These are phyloP conservation scores for Ciconia nigra DNA, from an alignment of 2,797 vertebrate genomes.

Conservation along the genomic window DNA sequence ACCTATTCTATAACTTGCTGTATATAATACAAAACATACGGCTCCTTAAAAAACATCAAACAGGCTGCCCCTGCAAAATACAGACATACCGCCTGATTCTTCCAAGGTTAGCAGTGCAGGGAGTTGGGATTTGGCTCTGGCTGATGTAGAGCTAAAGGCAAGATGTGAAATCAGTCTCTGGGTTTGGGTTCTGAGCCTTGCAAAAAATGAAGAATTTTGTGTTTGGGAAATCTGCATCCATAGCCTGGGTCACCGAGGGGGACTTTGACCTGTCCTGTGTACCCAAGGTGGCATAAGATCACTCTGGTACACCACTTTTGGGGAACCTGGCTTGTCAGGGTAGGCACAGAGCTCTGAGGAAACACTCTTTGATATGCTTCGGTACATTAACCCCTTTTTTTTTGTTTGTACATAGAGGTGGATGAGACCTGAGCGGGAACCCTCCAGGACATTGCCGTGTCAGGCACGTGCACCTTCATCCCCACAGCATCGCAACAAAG, in stretches of 20 bases:
- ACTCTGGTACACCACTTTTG: background rate
- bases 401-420: background rate
- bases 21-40: background rate
- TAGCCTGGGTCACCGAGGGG: background rate
- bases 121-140: background rate
- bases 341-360: background rate
- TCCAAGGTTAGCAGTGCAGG: background rate
- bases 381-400: rapidly evolving
- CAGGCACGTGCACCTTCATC: background rate
- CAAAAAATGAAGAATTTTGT: background rate
- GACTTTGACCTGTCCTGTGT: background rate
- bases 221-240: background rate
- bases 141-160: background rate
- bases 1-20: background rate
- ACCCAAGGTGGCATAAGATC: background rate
- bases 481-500: background rate
- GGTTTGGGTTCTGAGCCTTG: background rate
- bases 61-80: background rate
- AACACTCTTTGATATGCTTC: background rate
- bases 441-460: no score
- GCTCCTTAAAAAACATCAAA: background rate
- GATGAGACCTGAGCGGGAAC: background rate
- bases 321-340: background rate
- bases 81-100: background rate
- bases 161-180: background rate